Evolutionary conservation across 2,888 invertebrate genomes (phyloP).

Genomic region (Drosophila cyrtoloma): DNA sequence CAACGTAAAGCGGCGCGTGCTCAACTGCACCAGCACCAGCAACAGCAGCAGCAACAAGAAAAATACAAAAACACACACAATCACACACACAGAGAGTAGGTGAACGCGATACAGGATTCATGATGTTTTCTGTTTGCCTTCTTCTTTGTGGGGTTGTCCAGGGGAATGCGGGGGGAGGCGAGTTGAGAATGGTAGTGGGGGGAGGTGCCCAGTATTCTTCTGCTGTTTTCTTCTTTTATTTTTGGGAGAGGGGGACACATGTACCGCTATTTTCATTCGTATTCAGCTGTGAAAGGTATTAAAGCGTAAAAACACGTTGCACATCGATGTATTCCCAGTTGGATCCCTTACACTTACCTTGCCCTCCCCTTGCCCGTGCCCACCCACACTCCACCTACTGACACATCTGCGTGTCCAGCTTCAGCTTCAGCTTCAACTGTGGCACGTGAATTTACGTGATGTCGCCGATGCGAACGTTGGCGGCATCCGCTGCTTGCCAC

Average conservation of each 20-base stretch:
- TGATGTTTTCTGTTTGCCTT: slow-evolving; percentile 56
- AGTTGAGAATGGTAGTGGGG: background rate
- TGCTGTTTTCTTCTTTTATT: slow-evolving; percentile 19
- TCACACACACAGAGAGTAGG: slow-evolving; percentile 11
- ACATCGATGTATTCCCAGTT: slow-evolving; percentile 72
- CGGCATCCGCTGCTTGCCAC: slow-evolving; percentile 16
- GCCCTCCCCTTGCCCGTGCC: background rate
- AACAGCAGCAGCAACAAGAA: slow-evolving; percentile 22
- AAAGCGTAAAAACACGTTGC: slow-evolving; percentile 82
- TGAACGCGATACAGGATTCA: slow-evolving; percentile 54
- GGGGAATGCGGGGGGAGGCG: background rate
- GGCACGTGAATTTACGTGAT: slow-evolving; percentile 70
- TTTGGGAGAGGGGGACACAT: slow-evolving; percentile 40
- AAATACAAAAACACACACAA: slow-evolving; percentile 3
- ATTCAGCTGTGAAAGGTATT: slow-evolving; percentile 77
- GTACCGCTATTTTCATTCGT: slow-evolving; percentile 76
- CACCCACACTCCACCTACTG: background rate
- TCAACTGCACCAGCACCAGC: slow-evolving; percentile 57
- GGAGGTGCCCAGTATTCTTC: slow-evolving; percentile 16
- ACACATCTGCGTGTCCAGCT: slow-evolving; percentile 2
- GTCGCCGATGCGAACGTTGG: slow-evolving; percentile 36
- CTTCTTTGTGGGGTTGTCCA: slow-evolving; percentile 7
- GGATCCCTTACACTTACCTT: slow-evolving; percentile 5
- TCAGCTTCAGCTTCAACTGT: slow-evolving; percentile 19
- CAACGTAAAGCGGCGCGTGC: slow-evolving; percentile 74